Conservation (phyloP, 53 echinoderm and acorn worm genomes). For the Antedon mediterranea region DNA sequence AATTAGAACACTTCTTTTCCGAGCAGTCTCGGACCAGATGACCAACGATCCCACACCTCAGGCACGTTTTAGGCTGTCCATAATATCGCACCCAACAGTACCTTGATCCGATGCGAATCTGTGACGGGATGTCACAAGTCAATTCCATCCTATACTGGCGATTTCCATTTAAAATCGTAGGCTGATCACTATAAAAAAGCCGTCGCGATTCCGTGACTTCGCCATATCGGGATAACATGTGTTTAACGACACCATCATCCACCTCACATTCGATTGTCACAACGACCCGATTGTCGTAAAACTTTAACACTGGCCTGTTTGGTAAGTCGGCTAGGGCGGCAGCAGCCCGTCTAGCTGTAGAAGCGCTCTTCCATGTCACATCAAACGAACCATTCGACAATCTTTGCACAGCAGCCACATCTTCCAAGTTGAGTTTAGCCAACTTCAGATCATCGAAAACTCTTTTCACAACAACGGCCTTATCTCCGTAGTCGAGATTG, state of each 20-base stretch:
- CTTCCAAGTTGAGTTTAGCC: not conserved
- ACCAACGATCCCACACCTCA: not conserved
- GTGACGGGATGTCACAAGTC: not conserved
- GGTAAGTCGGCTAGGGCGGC: not conserved
- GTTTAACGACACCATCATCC: not conserved
- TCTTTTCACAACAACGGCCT: not conserved
- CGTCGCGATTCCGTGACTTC: not conserved
- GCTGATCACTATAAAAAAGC: not conserved
- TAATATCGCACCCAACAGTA: not conserved
- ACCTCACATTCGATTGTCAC: not conserved
- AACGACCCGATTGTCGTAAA: not conserved
- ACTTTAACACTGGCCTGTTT: not conserved
- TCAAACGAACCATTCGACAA: not conserved
- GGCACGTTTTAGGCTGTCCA: not conserved
- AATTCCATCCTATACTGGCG: not conserved
- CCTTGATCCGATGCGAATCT: not conserved
- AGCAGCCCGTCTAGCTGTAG: not conserved
- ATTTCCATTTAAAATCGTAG: not conserved
- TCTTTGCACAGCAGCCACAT: not conserved
- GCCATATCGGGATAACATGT: not conserved
- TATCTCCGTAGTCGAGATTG: not conserved
- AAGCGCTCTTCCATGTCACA: not conserved
- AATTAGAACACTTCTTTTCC: not conserved
- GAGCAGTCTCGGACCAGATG: not conserved
- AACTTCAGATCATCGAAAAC: not conserved